Evolutionary conservation across 2,113 vertebrate genomes (phyloP).

Genomic region (Argyrosomus japonicus): DNA sequence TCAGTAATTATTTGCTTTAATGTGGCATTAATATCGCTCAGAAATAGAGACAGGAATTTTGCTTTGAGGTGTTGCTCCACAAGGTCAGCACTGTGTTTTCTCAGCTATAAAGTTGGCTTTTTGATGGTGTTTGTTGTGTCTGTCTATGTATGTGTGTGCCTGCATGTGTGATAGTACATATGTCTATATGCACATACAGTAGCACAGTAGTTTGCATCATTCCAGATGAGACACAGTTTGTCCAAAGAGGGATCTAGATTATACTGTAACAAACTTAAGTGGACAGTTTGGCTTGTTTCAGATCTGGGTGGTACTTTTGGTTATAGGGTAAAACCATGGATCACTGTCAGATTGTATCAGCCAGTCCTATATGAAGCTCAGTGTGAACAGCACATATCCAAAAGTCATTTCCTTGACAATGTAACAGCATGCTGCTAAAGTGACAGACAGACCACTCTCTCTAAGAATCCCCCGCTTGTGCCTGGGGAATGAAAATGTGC

Average conservation of each 20-base stretch:
- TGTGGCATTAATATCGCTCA: background rate
- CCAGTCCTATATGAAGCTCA: constrained; percentile 41
- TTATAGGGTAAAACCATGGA: constrained; percentile 49
- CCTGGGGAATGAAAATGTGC: constrained; percentile 77
- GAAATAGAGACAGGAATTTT: background rate
- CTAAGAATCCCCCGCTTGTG: constrained; percentile 62
- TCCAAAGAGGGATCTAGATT: constrained; percentile 10
- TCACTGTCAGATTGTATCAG: constrained; percentile 71
- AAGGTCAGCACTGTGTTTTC: background rate
- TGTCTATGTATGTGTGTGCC: background rate
- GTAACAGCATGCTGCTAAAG: constrained; percentile 64
- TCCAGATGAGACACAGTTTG: background rate
- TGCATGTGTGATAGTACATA: background rate
- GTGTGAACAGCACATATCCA: constrained; percentile 66
- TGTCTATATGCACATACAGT: background rate
- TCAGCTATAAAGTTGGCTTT: background rate
- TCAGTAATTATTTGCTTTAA: constrained; percentile 1
- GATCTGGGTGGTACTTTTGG: constrained; percentile 35
- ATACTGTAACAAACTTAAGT: constrained; percentile 13
- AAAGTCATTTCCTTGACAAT: constrained; percentile 75
- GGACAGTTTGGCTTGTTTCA: constrained; percentile 40
- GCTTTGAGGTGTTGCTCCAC: background rate
- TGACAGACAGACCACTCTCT: constrained; percentile 72
- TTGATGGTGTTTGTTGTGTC: background rate
- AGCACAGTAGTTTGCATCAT: background rate